A percentile compares a stretch with the other conserved stretches of the same genome.
Conservation (phyloP, 2,113 vertebrate species). For the Paralichthys olivaceus region DNA sequence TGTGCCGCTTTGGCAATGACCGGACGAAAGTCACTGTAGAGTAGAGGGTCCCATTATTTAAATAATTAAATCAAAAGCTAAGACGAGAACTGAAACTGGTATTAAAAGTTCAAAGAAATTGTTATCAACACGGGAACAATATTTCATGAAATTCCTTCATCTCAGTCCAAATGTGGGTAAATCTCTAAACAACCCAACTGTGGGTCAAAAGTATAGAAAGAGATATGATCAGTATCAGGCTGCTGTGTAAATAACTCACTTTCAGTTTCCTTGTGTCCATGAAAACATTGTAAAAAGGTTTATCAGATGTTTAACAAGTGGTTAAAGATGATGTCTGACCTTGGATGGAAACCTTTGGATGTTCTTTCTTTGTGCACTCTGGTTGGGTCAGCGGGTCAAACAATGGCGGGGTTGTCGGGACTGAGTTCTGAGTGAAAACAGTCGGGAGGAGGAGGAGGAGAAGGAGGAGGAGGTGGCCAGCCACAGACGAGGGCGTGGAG, state of each 20-base stretch:
- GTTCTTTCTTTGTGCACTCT: conserved; percentile 89
- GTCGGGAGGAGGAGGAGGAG: conserved; percentile 82
- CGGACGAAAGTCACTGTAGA: too few species aligned
- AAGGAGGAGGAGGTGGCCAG: conserved; percentile 83
- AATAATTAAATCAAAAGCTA: too few species aligned
- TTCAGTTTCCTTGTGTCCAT: background rate
- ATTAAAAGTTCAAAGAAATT: too few species aligned
- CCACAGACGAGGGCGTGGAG: conserved; percentile 83
- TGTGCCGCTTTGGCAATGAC: too few species aligned
- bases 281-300: background rate
- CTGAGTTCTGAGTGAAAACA: conserved; percentile 80
- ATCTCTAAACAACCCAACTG: too few species aligned
- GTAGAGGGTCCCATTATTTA: too few species aligned
- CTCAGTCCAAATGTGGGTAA: too few species aligned
- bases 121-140: too few species aligned
- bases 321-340: conserved; percentile 83
- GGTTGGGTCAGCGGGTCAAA: conserved; percentile 73
- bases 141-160: too few species aligned
- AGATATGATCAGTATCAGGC: background rate
- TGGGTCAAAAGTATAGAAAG: background rate
- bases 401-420: conserved; percentile 53
- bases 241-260: background rate
- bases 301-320: background rate
- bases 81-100: too few species aligned
- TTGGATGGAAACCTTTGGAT: conserved; percentile 92